Conservation (phyloP, 53 echinoderm and acorn worm species). For the Apostichopus leukothele region DNA sequence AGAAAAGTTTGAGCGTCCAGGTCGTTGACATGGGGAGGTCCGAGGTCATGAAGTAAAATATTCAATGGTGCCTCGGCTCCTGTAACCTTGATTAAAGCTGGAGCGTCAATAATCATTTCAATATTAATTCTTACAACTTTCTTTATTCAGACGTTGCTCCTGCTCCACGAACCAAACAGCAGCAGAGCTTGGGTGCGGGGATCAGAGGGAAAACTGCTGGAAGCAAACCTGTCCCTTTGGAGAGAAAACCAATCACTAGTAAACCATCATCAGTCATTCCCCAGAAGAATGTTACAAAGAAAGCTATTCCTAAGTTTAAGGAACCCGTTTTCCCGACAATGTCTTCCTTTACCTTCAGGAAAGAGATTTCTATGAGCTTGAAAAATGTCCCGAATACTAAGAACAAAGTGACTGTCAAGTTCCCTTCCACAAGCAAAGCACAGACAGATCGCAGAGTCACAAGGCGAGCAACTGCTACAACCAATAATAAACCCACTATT, state of each 20-base stretch:
- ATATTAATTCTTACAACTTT: no score
- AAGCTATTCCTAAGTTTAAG: constrained; percentile 21
- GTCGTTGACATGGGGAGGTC: no score
- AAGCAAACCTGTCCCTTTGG: background rate
- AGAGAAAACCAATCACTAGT: background rate
- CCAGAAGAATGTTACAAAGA: background rate
- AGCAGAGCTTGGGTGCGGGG: background rate
- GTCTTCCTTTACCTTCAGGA: constrained; percentile 29
- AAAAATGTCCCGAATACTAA: background rate
- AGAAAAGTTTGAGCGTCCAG: no score
- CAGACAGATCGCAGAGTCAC: background rate
- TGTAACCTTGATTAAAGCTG: no score
- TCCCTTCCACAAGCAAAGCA: background rate
- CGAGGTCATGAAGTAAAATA: no score
- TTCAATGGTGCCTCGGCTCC: no score
- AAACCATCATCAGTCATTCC: background rate
- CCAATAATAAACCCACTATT: background rate
- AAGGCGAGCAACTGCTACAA: background rate
- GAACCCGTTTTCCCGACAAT: constrained; percentile 10
- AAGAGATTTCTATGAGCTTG: background rate
- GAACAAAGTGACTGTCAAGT: background rate
- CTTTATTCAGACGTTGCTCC: background rate
- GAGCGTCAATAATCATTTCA: no score
- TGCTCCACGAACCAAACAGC: background rate
- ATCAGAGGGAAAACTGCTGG: background rate